phyloP scores from a whole-genome alignment of 2,888 invertebrate species.

The Tenthredo distinguenda region DNA sequence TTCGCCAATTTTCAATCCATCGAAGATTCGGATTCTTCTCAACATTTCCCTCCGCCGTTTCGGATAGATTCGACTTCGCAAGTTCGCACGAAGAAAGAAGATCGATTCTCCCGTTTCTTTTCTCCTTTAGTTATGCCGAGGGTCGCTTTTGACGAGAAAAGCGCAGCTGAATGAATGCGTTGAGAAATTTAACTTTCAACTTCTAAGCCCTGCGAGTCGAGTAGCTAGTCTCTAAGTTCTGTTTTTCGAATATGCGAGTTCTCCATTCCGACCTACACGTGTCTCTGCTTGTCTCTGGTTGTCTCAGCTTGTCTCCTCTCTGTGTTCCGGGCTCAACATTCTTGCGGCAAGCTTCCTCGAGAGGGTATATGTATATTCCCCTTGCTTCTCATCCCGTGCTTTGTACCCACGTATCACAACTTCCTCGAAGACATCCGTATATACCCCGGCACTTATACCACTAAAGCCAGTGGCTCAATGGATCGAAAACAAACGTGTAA shows the following conservation, averaged over 20 bases:
- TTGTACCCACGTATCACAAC: background rate
- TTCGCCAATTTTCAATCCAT: background rate
- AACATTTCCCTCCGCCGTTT: no score
- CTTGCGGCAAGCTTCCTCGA: conserved; percentile 61
- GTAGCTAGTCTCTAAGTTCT: background rate
- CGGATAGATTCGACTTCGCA: background rate
- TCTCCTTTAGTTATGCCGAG: conserved; percentile 34
- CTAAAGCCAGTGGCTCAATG: conserved; percentile 55
- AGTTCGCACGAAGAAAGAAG: background rate
- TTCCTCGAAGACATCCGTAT: background rate
- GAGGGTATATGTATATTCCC: conserved; percentile 16
- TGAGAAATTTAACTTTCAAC: conserved; percentile 44
- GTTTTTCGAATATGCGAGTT: conserved; percentile 14
- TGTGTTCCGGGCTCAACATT: conserved; percentile 72
- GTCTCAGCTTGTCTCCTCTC: conserved; percentile 71
- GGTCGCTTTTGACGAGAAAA: conserved; percentile 71
- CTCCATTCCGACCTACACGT: conserved; percentile 73
- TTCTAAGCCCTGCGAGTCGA: conserved; percentile 22
- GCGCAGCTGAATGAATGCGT: conserved; percentile 73
- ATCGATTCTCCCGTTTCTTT: background rate
- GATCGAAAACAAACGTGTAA: conserved; percentile 70
- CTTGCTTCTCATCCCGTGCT: conserved; percentile 53
- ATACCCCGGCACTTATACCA: conserved; percentile 57
- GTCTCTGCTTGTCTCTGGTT: conserved; percentile 73
- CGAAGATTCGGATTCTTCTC: background rate